A percentile compares a stretch with the other conserved stretches of the same genome.
Evolutionary conservation across 2,113 vertebrate genomes (phyloP).

Genomic region (Labrus mixtus): DNA sequence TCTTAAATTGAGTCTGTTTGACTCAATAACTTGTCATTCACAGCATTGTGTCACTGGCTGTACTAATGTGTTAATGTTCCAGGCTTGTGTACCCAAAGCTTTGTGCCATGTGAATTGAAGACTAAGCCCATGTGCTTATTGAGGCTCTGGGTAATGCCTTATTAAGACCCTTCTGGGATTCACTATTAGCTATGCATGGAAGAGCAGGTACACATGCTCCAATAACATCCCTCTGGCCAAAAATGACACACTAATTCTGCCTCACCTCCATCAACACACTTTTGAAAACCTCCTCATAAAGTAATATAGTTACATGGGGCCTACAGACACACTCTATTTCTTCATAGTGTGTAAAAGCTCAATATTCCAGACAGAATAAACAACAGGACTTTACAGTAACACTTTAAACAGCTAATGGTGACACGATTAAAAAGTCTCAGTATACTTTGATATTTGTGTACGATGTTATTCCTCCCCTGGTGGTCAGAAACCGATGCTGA

Average conservation of each 20-base stretch:
- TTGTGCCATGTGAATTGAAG: conserved; percentile 9
- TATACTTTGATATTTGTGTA: no score
- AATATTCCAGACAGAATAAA: background rate
- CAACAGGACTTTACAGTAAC: background rate
- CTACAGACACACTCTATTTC: background rate
- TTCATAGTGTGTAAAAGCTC: background rate
- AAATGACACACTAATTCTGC: conserved; percentile 57
- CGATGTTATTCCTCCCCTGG: no score
- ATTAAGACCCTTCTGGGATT: conserved; percentile 59
- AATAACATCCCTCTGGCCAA: conserved; percentile 54
- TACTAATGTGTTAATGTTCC: conserved; percentile 26
- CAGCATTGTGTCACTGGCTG: conserved; percentile 5
- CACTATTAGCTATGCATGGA: conserved; percentile 67
- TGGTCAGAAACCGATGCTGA: no score
- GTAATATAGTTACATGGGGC: background rate
- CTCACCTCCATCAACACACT: conserved; percentile 39
- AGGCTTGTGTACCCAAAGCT: conserved; percentile 18
- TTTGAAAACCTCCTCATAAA: conserved; percentile 4
- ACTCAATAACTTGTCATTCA: conserved; percentile 4
- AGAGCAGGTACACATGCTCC: conserved; percentile 64
- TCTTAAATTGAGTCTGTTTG: background rate
- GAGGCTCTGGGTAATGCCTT: conserved; percentile 44
- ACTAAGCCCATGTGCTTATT: conserved; percentile 41
- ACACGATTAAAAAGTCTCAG: no score
- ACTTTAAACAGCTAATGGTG: no score